Base-by-base conservation (phyloP, 2,113 vertebrate species). In the Callopanchax toddi region DNA sequence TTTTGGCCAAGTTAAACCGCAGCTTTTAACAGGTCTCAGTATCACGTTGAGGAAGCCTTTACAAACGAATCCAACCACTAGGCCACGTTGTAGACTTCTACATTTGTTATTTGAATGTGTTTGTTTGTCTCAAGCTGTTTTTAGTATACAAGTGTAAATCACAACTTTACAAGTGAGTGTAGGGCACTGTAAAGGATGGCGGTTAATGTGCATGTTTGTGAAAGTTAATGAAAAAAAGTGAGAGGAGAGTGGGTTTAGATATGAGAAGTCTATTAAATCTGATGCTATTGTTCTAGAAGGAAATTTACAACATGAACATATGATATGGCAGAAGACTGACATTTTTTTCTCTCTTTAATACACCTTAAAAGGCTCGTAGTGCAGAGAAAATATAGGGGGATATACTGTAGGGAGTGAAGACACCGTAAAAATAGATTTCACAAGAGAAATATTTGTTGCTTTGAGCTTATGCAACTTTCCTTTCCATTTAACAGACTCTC, bases 61-160 rank as follows among this genome's bases (percentile, higher is more conserved):
- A 55, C 78, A 71, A 71, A 68, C 6, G 26, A 34, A 2, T 53
- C 29, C 29, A 53, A 36, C 17, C 50, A 53, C 50, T 20, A 20
- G 12, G 26, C 50, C 55, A 78, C 55, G 60, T 60, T 71, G 43
- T 84, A 71, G 70, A 70, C 64, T 63, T 71, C 74, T 75, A 58
- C 64, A 54, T 81, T 83, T 79, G 71, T 60, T 67, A 72, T 86
- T 86, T 68, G 71, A 84, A 81, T 79, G 46, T 76, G 76, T 87
- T 82, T 88, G 84, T 87, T 88, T 86, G 65, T 87, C 64, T 87
- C 81, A 82, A 77, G 80, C 82, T 87, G 78, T 83, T 80, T 89
- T 88, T 78, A 79, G 68, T 76, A 67, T 83, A 71, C 72, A 70
- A 69, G 75, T 88, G 72, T 86, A 88, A 90, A 84, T 86, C 74